Evolutionary conservation across 1,140 invertebrate species (phyloP).

Genomic region (Zaprionus davidi): DNA sequence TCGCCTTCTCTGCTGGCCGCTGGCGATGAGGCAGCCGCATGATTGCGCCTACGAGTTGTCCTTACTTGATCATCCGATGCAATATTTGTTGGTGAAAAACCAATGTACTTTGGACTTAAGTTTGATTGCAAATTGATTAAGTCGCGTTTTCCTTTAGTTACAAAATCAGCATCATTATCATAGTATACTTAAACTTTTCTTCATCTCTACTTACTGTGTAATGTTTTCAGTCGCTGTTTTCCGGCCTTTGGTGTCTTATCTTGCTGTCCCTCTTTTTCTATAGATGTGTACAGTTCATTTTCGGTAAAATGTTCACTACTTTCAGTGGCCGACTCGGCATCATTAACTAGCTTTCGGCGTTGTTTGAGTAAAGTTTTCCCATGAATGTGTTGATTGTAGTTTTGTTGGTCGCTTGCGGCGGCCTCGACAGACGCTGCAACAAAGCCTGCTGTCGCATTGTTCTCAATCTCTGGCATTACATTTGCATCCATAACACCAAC

Average conservation of each 20-base stretch:
- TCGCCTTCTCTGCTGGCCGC: slow-evolving; percentile 25
- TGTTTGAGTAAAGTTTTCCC: slow-evolving; percentile 19
- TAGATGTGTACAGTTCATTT: slow-evolving; percentile 24
- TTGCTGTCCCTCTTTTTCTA: slow-evolving; percentile 2
- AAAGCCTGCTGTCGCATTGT: slow-evolving; percentile 41
- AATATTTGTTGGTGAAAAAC: slow-evolving; percentile 61
- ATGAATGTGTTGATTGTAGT: slow-evolving; percentile 3
- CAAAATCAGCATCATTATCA: slow-evolving; percentile 12
- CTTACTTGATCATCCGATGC: slow-evolving; percentile 52
- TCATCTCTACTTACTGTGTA: slow-evolving; percentile 50
- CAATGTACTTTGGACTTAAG: slow-evolving; percentile 71
- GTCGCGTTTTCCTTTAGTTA: slow-evolving; percentile 58
- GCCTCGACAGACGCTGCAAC: slow-evolving; percentile 10
- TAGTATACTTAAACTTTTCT: neutral
- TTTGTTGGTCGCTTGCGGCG: neutral
- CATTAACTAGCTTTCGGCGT: slow-evolving; percentile 2
- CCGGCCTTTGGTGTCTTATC: slow-evolving; percentile 8
- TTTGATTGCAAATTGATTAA: slow-evolving; percentile 71
- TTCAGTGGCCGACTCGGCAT: slow-evolving; percentile 30
- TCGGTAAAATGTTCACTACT: slow-evolving; percentile 37
- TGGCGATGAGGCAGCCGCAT: slow-evolving; percentile 15
- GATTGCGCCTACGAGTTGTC: slow-evolving; percentile 59
- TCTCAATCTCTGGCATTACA: neutral
- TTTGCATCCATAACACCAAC: slow-evolving; percentile 1
- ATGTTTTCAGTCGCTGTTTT: slow-evolving; percentile 23